These are phyloP conservation scores for Drosophila lacteicornis DNA, from an alignment of 1,140 invertebrate genomes.

Conservation along the genomic window DNA sequence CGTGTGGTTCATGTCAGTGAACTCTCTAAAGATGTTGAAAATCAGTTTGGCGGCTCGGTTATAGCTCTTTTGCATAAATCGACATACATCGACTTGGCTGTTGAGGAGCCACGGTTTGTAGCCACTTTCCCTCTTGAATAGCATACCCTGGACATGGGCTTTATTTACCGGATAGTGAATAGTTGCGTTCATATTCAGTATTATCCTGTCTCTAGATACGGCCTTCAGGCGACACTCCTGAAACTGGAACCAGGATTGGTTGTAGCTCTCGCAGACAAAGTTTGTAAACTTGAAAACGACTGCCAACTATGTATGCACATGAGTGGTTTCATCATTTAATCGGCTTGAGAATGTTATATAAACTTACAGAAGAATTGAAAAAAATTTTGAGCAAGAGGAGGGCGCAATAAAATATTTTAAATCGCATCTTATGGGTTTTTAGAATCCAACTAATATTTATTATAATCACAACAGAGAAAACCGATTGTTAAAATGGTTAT, in stretches of 20 bases:
- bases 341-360: background rate
- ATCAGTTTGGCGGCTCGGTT: background rate
- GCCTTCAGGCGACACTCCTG: constrained; percentile 4
- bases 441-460: background rate
- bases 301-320: background rate
- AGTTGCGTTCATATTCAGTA: background rate
- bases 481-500: no score
- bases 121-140: constrained; percentile 4
- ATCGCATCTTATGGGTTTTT: background rate
- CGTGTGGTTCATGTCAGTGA: background rate
- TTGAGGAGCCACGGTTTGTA: constrained; percentile 14
- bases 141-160: background rate
- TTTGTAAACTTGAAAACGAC: constrained; percentile 1
- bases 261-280: background rate
- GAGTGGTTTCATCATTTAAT: background rate
- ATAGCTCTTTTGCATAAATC: background rate
- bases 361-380: background rate
- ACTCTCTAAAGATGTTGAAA: background rate
- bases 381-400: background rate
- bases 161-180: background rate
- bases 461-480: no score
- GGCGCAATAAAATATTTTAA: background rate
- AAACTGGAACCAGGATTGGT: constrained; percentile 3
- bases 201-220: background rate
- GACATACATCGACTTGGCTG: constrained; percentile 11